Percentiles rank a stretch among this genome's conserved stretches.
phyloP scores from a whole-genome alignment of 2,888 invertebrate species.

The Tenthredo livida region DNA sequence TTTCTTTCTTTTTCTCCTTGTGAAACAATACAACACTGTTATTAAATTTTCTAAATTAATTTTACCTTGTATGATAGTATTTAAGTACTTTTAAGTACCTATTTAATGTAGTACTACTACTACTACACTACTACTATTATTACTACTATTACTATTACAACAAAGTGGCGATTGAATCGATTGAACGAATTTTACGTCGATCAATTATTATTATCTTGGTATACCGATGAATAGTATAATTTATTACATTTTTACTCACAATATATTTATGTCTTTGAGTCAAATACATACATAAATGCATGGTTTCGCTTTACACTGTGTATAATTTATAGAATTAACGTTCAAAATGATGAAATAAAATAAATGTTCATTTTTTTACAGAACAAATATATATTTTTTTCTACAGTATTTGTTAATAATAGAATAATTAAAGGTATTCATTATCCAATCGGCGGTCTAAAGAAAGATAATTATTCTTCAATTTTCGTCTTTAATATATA shows the following conservation, averaged over 20 bases:
- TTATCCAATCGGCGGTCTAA: not conserved
- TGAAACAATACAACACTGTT: conserved; percentile 25
- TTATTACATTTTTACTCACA: conserved; percentile 34
- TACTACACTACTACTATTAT: not conserved
- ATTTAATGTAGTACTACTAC: not conserved
- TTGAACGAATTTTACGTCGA: not conserved
- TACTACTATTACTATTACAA: not conserved
- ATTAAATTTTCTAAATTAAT: conserved; percentile 29
- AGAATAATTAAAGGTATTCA: not conserved
- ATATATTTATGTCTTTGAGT: not conserved
- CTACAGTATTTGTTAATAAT: conserved; percentile 47
- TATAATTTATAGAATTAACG: not conserved
- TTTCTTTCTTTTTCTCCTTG: not conserved
- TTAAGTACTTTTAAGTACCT: conserved; percentile 12
- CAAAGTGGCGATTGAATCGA: not conserved
- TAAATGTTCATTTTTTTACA: conserved; percentile 51
- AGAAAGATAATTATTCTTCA: not conserved
- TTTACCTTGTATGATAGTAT: conserved; percentile 3
- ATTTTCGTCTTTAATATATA: conserved; percentile 11
- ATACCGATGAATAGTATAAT: not conserved
- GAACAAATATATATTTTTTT: conserved; percentile 41
- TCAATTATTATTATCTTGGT: conserved; percentile 4
- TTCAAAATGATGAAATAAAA: conserved; percentile 12
- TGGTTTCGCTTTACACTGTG: conserved; percentile 1
- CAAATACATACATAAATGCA: not conserved